Evolutionary conservation across 2,113 vertebrate species (phyloP).

Genomic region (Nothoprocta perdicaria): DNA sequence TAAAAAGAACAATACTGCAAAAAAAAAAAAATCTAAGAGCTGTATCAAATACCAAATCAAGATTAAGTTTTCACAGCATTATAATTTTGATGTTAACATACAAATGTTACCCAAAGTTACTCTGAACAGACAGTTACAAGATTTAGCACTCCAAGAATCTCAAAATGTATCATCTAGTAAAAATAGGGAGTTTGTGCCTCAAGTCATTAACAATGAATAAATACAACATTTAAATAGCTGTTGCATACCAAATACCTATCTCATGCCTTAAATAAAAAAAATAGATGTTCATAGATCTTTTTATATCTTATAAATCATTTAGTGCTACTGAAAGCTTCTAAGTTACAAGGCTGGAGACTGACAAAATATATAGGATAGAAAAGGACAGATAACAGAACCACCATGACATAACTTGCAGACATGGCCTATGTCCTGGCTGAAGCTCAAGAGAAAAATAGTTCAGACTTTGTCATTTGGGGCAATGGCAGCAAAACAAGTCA

Average conservation of each 20-base stretch:
- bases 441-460: neutral
- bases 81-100: constrained; percentile 53
- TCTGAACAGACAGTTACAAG: constrained; percentile 34
- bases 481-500: neutral
- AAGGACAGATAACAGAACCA: neutral
- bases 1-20: neutral
- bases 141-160: neutral
- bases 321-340: constrained; percentile 38
- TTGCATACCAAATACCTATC: constrained; percentile 9
- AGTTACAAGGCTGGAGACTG: constrained; percentile 28
- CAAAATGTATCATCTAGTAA: neutral
- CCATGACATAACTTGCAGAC: neutral
- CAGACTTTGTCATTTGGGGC: neutral
- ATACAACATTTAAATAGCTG: constrained; percentile 69
- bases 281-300: constrained; percentile 10
- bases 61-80: neutral
- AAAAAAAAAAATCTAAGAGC: neutral
- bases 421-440: rapidly evolving
- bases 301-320: neutral
- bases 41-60: neutral
- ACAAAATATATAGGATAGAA: constrained; percentile 8
- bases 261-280: constrained; percentile 54
- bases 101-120: constrained; percentile 22
- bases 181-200: constrained; percentile 29
- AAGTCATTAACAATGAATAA: constrained; percentile 44